These are phyloP conservation scores for Anneissia japonica DNA, from an alignment of 35 echinoderm and acorn worm species.

Conservation along the genomic window DNA sequence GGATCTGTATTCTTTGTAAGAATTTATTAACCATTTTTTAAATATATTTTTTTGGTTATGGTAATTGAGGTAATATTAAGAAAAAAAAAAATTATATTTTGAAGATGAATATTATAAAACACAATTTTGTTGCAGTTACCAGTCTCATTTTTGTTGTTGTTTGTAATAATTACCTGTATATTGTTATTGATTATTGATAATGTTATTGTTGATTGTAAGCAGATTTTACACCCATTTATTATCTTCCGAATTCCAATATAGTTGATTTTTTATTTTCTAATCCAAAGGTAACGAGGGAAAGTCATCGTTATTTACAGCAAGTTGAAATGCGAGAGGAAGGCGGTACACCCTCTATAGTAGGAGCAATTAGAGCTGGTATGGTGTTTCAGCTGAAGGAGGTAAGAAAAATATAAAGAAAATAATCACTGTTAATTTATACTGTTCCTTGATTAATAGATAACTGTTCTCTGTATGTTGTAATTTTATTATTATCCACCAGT, in stretches of 20 bases:
- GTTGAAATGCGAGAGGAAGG: constrained; percentile 98
- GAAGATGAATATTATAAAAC: too few relatives aligned
- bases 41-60: neutral
- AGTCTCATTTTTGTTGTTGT: too few relatives aligned
- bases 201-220: too few relatives aligned
- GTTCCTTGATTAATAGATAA: too few relatives aligned
- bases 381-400: constrained; percentile 88
- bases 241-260: too few relatives aligned
- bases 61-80: neutral
- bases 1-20: constrained; percentile 96
- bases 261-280: too few relatives aligned
- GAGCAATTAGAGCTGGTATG: constrained; percentile 86
- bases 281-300: constrained; percentile 76
- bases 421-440: too few relatives aligned
- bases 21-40: neutral
- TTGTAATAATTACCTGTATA: too few relatives aligned
- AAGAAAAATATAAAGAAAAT: neutral
- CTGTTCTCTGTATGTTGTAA: neutral
- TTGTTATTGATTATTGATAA: too few relatives aligned
- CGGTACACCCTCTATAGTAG: constrained; percentile 91
- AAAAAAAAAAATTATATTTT: too few relatives aligned
- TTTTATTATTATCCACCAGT: neutral
- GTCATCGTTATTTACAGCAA: constrained; percentile 84
- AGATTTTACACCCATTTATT: too few relatives aligned
- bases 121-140: too few relatives aligned